These are phyloP conservation scores for Carlito syrichta DNA, from an alignment of 2,113 vertebrate species.

Conservation along the genomic window DNA sequence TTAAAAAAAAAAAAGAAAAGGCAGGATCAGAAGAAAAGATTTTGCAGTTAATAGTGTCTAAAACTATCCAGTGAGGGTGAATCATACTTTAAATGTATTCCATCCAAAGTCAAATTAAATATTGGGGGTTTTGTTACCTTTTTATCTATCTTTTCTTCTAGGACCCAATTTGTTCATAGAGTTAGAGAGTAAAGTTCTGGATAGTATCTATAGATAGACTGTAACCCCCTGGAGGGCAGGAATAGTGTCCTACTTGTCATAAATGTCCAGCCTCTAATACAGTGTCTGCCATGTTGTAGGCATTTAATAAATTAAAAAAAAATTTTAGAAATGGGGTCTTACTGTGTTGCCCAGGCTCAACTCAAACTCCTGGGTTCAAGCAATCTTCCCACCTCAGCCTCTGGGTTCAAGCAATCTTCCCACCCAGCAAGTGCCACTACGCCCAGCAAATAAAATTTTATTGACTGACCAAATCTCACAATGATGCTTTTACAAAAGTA, in stretches of 20 bases:
- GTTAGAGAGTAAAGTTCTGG: neutral
- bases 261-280: neutral
- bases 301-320: neutral
- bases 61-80: neutral
- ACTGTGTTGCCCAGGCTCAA: too few species aligned
- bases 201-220: neutral
- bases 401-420: too few species aligned
- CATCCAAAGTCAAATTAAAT: neutral
- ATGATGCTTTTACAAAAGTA: neutral
- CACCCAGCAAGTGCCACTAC: too few species aligned
- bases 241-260: neutral
- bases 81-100: neutral
- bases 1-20: neutral
- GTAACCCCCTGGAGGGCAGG: neutral
- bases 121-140: neutral
- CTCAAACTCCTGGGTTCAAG: too few species aligned
- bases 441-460: too few species aligned
- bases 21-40: neutral
- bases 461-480: neutral
- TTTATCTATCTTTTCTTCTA: neutral
- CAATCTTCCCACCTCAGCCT: too few species aligned
- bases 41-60: neutral
- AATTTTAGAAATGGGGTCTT: too few species aligned
- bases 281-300: neutral
- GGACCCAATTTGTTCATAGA: neutral